phyloP scores from a whole-genome alignment of 2,113 vertebrate genomes.

The Alligator mississippiensis region DNA sequence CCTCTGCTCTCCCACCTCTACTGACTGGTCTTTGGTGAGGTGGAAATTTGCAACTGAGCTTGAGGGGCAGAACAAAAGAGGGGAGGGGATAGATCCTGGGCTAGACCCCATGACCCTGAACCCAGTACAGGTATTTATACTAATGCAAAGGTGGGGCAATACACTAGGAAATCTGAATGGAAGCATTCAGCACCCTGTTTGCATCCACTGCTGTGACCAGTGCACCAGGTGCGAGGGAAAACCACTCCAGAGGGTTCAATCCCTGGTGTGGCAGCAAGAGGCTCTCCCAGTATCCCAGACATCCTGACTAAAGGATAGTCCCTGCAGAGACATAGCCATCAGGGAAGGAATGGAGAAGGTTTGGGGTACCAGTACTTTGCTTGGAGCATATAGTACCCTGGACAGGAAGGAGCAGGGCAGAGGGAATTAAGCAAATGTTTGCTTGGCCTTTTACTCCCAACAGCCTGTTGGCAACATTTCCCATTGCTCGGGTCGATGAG shows the following conservation, averaged over 20 bases:
- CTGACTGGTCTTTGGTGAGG: not conserved
- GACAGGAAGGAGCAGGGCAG: not conserved
- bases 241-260: not conserved
- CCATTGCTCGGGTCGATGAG: fast-evolving
- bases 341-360: not conserved
- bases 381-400: not conserved
- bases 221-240: not conserved
- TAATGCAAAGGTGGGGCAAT: not conserved
- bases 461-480: conserved; percentile 49
- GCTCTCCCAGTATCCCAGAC: not conserved
- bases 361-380: not conserved
- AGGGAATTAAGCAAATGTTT: conserved; percentile 55
- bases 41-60: too few relatives aligned
- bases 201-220: not conserved
- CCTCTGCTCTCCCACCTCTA: not conserved
- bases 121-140: not conserved
- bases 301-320: not conserved
- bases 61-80: not conserved
- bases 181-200: not conserved
- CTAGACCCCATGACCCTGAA: not conserved
- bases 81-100: not conserved
- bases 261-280: not conserved
- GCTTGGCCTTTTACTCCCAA: conserved; percentile 44
- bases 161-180: not conserved
- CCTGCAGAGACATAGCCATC: not conserved